These are phyloP conservation scores for Mesoligia furuncula DNA, from an alignment of 2,888 invertebrate genomes.

Conservation along the genomic window DNA sequence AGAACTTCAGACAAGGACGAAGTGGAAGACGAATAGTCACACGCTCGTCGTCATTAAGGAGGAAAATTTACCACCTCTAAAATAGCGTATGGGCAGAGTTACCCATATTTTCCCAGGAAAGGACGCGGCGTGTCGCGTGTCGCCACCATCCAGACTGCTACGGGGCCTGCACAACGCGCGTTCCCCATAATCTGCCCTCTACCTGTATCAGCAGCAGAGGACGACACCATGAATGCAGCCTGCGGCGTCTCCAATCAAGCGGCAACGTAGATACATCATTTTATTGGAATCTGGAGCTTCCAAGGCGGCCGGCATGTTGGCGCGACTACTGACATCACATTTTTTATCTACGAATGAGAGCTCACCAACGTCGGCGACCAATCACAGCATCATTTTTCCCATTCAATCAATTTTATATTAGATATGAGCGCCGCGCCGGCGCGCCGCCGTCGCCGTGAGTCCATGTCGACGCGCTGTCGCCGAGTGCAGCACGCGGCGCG, in stretches of 20 bases:
- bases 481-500: too few species aligned
- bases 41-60: neutral
- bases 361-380: neutral
- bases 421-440: too few species aligned
- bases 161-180: neutral
- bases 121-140: constrained; percentile 26
- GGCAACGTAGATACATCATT: neutral
- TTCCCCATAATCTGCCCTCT: neutral
- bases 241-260: neutral
- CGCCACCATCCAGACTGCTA: constrained; percentile 19
- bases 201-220: neutral
- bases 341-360: neutral
- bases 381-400: too few species aligned
- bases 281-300: neutral
- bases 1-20: constrained; percentile 13
- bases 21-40: neutral
- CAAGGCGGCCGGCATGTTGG: constrained; percentile 12
- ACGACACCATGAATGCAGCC: constrained; percentile 1
- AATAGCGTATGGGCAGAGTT: constrained; percentile 24
- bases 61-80: constrained; percentile 1
- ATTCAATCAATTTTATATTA: too few species aligned
- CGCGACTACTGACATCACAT: neutral
- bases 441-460: too few species aligned
- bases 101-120: constrained; percentile 10
- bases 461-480: too few species aligned